Percentiles rank a stretch among this genome's conserved stretches.
phyloP scores from a whole-genome alignment of 2,888 invertebrate species.

The Ischnus inquisitorius region DNA sequence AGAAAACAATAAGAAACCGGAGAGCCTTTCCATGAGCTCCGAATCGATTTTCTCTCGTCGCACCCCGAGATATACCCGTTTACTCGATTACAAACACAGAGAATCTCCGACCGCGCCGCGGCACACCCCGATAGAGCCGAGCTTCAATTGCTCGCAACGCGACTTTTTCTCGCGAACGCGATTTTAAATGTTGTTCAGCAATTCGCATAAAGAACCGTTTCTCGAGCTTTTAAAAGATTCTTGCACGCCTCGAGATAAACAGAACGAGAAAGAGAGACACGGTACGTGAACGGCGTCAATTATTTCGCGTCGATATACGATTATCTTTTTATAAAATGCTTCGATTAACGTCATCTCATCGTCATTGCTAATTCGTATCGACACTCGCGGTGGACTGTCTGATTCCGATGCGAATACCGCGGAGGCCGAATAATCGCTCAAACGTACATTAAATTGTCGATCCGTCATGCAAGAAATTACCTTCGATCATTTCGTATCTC shows the following conservation, averaged over 20 bases:
- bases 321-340: slow-evolving; percentile 18
- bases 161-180: slow-evolving; percentile 24
- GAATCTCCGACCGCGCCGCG: slow-evolving; percentile 15
- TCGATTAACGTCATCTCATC: slow-evolving; percentile 1
- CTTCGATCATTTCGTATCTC: background rate
- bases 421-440: background rate
- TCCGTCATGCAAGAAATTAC: background rate
- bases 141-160: slow-evolving; percentile 20
- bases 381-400: background rate
- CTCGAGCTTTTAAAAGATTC: slow-evolving; percentile 2
- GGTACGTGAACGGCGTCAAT: slow-evolving; percentile 32
- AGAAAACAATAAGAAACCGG: slow-evolving; percentile 63
- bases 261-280: too few species aligned
- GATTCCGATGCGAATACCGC: background rate
- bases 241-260: background rate
- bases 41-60: slow-evolving; percentile 61
- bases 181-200: background rate
- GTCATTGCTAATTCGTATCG: slow-evolving; percentile 36
- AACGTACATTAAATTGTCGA: background rate
- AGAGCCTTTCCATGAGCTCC: slow-evolving; percentile 56
- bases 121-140: background rate
- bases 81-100: slow-evolving; percentile 42
- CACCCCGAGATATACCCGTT: slow-evolving; percentile 34
- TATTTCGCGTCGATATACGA: slow-evolving; percentile 28
- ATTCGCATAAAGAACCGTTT: slow-evolving; percentile 11